Evolutionary conservation across 1,140 invertebrate species (phyloP), one percentile per base, ranked within the genome.

Genomic region (Trichonephila inaurata): DNA sequence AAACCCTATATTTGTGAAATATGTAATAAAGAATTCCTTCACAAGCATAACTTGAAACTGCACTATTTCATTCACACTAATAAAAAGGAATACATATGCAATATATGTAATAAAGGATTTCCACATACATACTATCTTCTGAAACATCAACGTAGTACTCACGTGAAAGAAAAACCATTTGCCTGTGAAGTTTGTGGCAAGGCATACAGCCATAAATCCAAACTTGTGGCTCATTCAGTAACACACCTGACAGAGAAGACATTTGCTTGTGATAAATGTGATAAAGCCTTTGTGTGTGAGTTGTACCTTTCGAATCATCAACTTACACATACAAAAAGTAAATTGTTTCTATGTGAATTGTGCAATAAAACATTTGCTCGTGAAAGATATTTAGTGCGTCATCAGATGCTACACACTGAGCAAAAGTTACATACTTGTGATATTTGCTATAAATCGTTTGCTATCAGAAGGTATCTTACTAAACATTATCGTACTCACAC

Each of bases 151-250:
- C 66, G 82, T 18, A 33, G 62, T 51, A 81, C 69, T 51, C 94
- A 95, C 24, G 89, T 93, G 18, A 93, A 94, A 7, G 91, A 94
- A 28, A 95, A 89, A 81, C 94, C 94, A 60, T 94, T 77, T 77
- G 7, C 44, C 18, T 94, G 94, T 60, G 51, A 58, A 24, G n/a
- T 60, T 58, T 85, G 83, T 4, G 21, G 6, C 18, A 85, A 61
- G n/a, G n/a, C 12, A 12, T 85, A 60, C 21, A 60, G 44, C 21
- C n/a, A 60, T 24, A n/a, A 85, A 16, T 58, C 51, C 10, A 28
- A 85, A 6, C 83, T 85, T 18, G 51, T 19, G 21, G 51, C 7
- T 85, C 83, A 85, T 10, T 33, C 24, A 16, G n/a, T 85, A 12
- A 85, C 51, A 16, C 83, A 85, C 58, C 10, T 24, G 14, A 61